Evolutionary conservation across 2,797 vertebrate species (phyloP).

Genomic region (Columba guinea): DNA sequence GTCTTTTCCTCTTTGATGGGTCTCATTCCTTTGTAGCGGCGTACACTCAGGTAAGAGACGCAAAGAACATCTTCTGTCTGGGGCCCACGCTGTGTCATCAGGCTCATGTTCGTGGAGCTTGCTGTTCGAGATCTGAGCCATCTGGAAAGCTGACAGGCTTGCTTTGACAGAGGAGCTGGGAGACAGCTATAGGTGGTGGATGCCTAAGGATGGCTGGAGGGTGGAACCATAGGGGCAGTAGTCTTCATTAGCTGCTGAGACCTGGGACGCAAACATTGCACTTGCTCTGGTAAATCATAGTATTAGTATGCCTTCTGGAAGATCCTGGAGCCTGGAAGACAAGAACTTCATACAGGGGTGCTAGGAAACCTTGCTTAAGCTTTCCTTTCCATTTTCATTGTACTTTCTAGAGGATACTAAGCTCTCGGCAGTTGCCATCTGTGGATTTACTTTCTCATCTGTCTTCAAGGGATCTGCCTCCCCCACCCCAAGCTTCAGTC

Average conservation of each 20-base stretch:
- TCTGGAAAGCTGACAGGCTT: neutral
- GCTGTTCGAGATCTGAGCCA: neutral
- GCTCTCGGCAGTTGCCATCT: neutral
- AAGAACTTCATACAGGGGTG: neutral
- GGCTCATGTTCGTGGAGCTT: neutral
- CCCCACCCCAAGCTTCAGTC: neutral
- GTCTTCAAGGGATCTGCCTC: neutral
- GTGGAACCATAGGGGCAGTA: neutral
- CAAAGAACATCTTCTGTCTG: neutral
- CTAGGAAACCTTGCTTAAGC: neutral
- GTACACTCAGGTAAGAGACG: constrained; percentile 87
- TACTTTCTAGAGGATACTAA: neutral
- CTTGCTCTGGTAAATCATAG: neutral
- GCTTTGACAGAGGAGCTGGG: neutral
- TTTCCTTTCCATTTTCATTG: neutral
- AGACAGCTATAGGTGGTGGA: neutral
- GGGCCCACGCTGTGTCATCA: neutral
- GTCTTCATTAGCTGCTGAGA: neutral
- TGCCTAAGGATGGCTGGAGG: neutral
- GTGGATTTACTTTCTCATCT: neutral
- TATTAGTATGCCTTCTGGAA: neutral
- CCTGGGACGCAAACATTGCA: neutral
- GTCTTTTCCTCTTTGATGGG: constrained; percentile 92
- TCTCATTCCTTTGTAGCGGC: constrained; percentile 94
- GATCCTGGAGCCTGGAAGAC: neutral